Conservation (phyloP, 2,797 vertebrate genomes). For the Steatocranus sp. region DNA sequence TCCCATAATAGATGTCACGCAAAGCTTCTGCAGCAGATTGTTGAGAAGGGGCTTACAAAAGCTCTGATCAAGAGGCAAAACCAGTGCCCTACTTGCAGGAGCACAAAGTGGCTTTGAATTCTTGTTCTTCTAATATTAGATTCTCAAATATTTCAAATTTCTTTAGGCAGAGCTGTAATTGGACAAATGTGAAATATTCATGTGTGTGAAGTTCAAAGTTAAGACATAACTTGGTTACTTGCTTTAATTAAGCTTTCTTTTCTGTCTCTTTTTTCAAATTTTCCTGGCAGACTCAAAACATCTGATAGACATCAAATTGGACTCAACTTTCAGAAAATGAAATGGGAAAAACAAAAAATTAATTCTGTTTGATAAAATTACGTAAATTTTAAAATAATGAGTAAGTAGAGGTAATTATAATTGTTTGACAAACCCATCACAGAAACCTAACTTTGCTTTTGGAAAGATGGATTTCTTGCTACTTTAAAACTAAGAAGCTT, state of each 20-base stretch:
- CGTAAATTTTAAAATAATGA: not conserved
- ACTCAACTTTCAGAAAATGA: not conserved
- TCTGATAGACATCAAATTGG: not conserved
- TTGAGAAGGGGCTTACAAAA: not conserved
- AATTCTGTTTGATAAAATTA: not conserved
- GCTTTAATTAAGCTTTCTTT: not conserved
- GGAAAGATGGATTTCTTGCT: not conserved
- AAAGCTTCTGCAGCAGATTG: not conserved
- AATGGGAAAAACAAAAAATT: not conserved
- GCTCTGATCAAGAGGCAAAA: not conserved
- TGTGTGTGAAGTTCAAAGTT: not conserved
- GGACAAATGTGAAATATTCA: constrained; percentile 1
- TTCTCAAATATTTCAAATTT: not conserved
- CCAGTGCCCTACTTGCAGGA: not conserved
- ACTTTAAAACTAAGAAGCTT: not conserved
- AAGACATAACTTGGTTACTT: not conserved
- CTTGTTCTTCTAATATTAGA: not conserved
- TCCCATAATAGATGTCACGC: not conserved
- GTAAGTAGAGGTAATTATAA: not conserved
- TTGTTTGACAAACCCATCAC: not conserved
- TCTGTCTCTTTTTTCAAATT: not conserved
- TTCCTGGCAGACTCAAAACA: not conserved
- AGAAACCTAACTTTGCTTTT: not conserved
- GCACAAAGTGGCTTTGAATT: constrained; percentile 1
- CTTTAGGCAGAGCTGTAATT: constrained; percentile 8